These are phyloP conservation scores for Menura novaehollandiae DNA, from an alignment of 2,113 vertebrate genomes.

Conservation along the genomic window DNA sequence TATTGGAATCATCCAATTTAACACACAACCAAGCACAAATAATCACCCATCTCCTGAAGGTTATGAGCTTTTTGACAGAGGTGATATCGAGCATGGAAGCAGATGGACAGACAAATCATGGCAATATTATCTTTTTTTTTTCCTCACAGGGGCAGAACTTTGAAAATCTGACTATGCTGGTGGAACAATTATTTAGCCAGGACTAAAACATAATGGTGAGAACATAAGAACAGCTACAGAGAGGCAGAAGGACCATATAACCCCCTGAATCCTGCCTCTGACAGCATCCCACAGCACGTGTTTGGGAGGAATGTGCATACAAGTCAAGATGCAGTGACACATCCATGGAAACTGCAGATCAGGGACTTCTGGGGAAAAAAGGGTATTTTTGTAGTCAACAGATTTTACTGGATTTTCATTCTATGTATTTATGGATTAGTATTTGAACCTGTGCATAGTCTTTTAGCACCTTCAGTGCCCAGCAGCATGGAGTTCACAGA, in stretches of 20 bases:
- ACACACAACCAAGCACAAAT: conserved; percentile 1
- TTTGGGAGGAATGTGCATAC: background rate
- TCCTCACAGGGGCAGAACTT: background rate
- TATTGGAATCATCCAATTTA: background rate
- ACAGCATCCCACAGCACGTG: background rate
- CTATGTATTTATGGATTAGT: background rate
- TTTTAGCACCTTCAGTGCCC: background rate
- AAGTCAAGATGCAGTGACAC: background rate
- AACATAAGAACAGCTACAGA: background rate
- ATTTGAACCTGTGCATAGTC: background rate
- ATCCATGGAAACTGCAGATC: background rate
- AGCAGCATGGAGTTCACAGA: background rate
- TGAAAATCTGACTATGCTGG: background rate
- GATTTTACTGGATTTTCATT: background rate
- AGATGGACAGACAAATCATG: background rate
- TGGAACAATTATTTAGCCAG: background rate
- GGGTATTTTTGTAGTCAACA: background rate
- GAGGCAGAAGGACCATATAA: background rate
- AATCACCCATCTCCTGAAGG: background rate
- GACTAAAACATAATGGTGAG: background rate
- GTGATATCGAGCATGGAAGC: background rate
- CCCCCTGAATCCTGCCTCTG: background rate
- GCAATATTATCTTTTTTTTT: background rate
- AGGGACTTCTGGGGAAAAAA: background rate
- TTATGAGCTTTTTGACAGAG: background rate